Evolutionary conservation across 37 sponge, comb jelly and placozoan genomes (phyloP).

Genomic region (Haliclona indistincta): DNA sequence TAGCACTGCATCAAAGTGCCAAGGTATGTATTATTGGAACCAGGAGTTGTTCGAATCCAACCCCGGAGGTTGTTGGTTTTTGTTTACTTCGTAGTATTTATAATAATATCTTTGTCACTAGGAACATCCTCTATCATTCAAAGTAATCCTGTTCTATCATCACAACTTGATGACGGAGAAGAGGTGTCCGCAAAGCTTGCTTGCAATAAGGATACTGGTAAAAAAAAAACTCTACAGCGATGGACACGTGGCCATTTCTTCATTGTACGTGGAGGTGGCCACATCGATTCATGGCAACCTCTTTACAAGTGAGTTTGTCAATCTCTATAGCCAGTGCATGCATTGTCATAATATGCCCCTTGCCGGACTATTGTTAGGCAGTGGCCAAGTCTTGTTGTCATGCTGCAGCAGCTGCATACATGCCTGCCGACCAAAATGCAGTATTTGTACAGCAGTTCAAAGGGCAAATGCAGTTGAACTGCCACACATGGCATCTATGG

Average conservation of each 20-base stretch:
- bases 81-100: no score
- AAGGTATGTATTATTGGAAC: background rate
- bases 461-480: no score
- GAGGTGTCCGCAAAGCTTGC: background rate
- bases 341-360: no score
- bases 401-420: no score
- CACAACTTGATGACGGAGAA: background rate
- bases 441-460: no score
- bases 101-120: background rate
- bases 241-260: slow-evolving; percentile 30
- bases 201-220: slow-evolving; percentile 27
- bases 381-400: no score
- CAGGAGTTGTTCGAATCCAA: background rate
- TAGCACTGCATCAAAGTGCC: background rate
- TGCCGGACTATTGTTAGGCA: no score
- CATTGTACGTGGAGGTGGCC: slow-evolving; percentile 35
- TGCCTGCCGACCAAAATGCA: no score
- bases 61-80: no score
- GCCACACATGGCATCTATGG: no score
- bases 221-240: background rate
- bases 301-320: slow-evolving; percentile 32
- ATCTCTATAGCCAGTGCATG: no score
- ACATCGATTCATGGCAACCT: slow-evolving; percentile 31
- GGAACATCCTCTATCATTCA: background rate
- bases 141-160: background rate